These are phyloP conservation scores for Syrphus vitripennis DNA, from an alignment of 2,888 invertebrate genomes.

Conservation along the genomic window DNA sequence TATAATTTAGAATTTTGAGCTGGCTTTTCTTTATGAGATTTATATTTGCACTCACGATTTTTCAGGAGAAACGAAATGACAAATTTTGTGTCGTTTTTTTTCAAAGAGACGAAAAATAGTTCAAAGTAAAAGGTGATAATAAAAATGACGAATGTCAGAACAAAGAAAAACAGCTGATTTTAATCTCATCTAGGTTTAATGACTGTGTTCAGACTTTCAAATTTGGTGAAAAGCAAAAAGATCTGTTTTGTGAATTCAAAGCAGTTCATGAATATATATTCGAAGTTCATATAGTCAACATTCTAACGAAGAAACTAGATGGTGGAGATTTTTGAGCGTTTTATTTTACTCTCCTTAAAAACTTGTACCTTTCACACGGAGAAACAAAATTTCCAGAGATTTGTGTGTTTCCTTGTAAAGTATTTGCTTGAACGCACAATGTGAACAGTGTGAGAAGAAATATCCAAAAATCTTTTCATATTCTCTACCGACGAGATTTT, in stretches of 20 bases:
- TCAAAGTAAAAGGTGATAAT: conserved; percentile 18
- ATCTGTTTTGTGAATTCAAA: neutral
- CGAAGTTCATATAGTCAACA: too few species aligned
- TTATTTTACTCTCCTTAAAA: too few species aligned
- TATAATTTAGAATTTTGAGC: conserved; percentile 1
- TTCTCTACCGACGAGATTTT: too few species aligned
- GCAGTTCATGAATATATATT: too few species aligned
- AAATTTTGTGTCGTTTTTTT: neutral
- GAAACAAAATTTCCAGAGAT: too few species aligned
- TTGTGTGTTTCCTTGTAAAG: too few species aligned
- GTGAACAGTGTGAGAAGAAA: too few species aligned
- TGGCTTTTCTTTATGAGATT: neutral
- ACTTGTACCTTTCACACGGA: too few species aligned
- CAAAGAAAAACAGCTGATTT: conserved; percentile 34
- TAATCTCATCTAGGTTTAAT: neutral
- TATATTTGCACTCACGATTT: conserved; percentile 15
- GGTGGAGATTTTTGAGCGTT: too few species aligned
- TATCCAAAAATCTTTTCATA: too few species aligned
- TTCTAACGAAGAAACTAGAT: too few species aligned
- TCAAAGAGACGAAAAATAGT: neutral
- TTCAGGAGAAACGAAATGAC: neutral
- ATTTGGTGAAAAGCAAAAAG: neutral
- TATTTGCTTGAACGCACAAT: too few species aligned
- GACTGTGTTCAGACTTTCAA: neutral
- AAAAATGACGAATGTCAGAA: conserved; percentile 46